Evolutionary conservation across 2,888 invertebrate genomes (phyloP).

Genomic region (Halocaridina rubra): DNA sequence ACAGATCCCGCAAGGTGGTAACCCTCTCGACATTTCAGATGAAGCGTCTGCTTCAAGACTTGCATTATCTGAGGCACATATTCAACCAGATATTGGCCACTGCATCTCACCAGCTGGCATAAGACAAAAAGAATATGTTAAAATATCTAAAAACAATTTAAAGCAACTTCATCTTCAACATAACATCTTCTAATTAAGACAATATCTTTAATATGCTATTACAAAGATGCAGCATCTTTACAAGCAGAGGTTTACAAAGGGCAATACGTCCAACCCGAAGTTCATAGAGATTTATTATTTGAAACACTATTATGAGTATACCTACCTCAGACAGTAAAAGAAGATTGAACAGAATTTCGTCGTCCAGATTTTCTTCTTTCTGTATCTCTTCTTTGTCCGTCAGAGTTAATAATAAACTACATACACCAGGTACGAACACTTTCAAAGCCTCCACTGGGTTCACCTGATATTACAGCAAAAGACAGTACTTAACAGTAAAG

Average conservation of each 20-base stretch:
- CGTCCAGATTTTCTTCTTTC: constrained; percentile 82
- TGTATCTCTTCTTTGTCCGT: constrained; percentile 73
- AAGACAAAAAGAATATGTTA: too few relatives aligned
- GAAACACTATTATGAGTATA: neutral
- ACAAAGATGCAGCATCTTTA: too few relatives aligned
- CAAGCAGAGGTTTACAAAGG: too few relatives aligned
- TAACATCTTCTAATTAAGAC: too few relatives aligned
- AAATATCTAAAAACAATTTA: too few relatives aligned
- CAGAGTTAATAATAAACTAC: constrained; percentile 75
- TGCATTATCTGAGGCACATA: constrained; percentile 76
- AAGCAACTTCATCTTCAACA: too few relatives aligned
- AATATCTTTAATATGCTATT: too few relatives aligned
- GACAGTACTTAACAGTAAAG: too few relatives aligned
- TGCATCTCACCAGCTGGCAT: constrained; percentile 76
- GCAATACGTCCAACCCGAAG: too few relatives aligned
- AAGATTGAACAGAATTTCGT: constrained; percentile 82
- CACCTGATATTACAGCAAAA: constrained; percentile 70
- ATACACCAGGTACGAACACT: constrained; percentile 79
- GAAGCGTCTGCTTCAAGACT: constrained; percentile 79
- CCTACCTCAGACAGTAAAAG: constrained; percentile 78
- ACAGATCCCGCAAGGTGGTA: constrained; percentile 75
- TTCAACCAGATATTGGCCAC: constrained; percentile 75
- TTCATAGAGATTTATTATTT: too few relatives aligned
- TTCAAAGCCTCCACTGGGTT: constrained; percentile 79
- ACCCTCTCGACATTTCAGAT: constrained; percentile 78